phyloP scores from a whole-genome alignment of 1,140 invertebrate genomes.

The Saccostrea glomerata region DNA sequence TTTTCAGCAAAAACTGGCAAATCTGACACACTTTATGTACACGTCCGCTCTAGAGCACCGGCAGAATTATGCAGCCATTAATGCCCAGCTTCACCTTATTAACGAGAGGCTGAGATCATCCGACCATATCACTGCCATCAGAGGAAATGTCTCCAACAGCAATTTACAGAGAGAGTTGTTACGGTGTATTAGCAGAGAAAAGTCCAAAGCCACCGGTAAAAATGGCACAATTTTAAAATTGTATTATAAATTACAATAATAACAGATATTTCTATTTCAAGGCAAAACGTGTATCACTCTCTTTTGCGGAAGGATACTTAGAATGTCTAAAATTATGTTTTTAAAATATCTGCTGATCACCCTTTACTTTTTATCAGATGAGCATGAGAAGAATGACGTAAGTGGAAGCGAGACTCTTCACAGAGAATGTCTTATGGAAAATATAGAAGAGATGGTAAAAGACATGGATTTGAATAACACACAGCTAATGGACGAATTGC shows the following conservation, averaged over 20 bases:
- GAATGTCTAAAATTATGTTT: neutral
- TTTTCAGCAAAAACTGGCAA: neutral
- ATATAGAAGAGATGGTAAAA: constrained; percentile 45
- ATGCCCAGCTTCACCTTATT: constrained; percentile 32
- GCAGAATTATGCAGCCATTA: constrained; percentile 38
- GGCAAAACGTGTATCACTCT: neutral
- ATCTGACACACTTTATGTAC: neutral
- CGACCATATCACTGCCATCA: neutral
- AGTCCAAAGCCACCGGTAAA: neutral
- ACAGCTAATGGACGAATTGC: constrained; percentile 46
- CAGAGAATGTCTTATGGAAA: constrained; percentile 48
- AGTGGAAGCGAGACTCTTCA: constrained; percentile 42
- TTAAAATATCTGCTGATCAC: neutral
- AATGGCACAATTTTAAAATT: neutral
- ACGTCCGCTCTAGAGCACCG: neutral
- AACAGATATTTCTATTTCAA: no score
- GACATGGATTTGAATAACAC: constrained; percentile 48
- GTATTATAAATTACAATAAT: neutral
- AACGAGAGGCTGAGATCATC: constrained; percentile 5
- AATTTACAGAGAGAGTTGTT: neutral
- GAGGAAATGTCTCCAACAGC: constrained; percentile 4
- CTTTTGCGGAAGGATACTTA: neutral
- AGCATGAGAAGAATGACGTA: neutral
- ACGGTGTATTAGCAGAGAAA: neutral
- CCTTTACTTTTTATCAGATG: neutral